Percentiles rank a stretch among this genome's conserved stretches.
Evolutionary conservation across 2,113 vertebrate species (phyloP).

Genomic region (Terrapene triunguis): DNA sequence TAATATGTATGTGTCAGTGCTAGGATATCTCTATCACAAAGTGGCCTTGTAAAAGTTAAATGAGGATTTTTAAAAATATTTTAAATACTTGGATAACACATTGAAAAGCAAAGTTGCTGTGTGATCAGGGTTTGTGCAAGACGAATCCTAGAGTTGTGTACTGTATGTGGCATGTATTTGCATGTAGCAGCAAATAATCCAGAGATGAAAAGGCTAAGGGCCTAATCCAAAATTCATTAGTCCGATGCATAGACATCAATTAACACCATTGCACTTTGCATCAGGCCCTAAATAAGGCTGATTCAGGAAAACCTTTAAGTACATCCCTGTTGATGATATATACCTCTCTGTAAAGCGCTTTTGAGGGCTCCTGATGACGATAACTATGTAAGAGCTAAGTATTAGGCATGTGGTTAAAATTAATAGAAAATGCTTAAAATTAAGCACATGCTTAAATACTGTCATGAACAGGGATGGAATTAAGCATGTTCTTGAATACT

Average conservation of each 20-base stretch:
- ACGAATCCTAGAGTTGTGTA: not conserved
- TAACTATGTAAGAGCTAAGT: not conserved
- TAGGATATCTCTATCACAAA: constrained; percentile 10
- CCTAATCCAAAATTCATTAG: not conserved
- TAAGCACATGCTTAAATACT: not conserved
- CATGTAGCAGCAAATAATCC: not conserved
- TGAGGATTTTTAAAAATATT: rapidly evolving
- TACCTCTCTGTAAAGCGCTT: not conserved
- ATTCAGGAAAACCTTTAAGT: not conserved
- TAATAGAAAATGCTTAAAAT: not conserved
- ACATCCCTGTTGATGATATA: not conserved
- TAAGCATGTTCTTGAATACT: not conserved
- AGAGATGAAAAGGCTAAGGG: not conserved
- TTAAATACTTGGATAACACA: not conserved
- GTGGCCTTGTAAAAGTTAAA: not conserved
- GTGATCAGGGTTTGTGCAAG: not conserved
- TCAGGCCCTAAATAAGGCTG: not conserved
- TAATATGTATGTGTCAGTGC: not conserved
- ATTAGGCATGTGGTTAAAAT: not conserved
- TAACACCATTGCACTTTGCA: not conserved
- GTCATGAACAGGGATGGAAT: rapidly evolving
- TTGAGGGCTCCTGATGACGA: not conserved
- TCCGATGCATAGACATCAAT: not conserved
- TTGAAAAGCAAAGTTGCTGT: not conserved
- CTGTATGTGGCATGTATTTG: rapidly evolving